phyloP scores from a whole-genome alignment of 1,140 invertebrate species.

The Drosophila mayri region DNA sequence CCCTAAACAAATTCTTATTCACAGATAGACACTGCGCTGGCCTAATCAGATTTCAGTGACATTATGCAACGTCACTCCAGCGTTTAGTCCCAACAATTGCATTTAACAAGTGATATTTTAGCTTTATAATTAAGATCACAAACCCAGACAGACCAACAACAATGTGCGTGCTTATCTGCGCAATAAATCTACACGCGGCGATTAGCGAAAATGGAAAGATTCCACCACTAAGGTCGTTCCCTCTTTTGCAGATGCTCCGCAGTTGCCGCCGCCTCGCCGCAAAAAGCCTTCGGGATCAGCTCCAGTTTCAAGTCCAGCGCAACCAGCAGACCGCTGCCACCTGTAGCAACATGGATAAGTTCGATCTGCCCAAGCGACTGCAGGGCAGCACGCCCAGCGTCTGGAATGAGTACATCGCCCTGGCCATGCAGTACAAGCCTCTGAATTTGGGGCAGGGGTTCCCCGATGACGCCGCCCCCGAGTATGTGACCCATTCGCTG shows the following conservation, averaged over 20 bases:
- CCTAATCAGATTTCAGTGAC: slow-evolving; percentile 48
- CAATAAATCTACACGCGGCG: slow-evolving; percentile 27
- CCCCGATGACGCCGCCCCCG: slow-evolving; percentile 96
- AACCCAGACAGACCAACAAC: slow-evolving; percentile 6
- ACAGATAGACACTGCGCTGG: slow-evolving; percentile 32
- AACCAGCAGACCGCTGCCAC: slow-evolving; percentile 22
- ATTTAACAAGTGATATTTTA: slow-evolving; percentile 66
- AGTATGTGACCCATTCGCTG: slow-evolving; percentile 93
- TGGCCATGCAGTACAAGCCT: slow-evolving; percentile 95
- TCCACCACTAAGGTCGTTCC: slow-evolving; percentile 7
- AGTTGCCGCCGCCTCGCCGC: slow-evolving; percentile 34
- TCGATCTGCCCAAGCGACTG: slow-evolving; percentile 87
- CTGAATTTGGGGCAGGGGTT: slow-evolving; percentile 99
- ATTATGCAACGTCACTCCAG: slow-evolving; percentile 76
- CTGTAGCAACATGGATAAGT: slow-evolving; percentile 85
- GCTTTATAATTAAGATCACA: slow-evolving; percentile 1
- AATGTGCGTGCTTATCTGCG: slow-evolving; percentile 46
- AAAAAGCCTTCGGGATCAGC: slow-evolving; percentile 4
- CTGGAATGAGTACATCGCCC: slow-evolving; percentile 96
- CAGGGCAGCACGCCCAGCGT: slow-evolving; percentile 87
- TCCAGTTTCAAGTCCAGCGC: slow-evolving; percentile 14
- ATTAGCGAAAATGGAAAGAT: slow-evolving; percentile 21
- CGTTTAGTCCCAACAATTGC: slow-evolving; percentile 41
- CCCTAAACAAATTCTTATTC: slow-evolving; percentile 51
- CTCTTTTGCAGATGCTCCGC: slow-evolving; percentile 57